These are phyloP conservation scores for Penaeus chinensis DNA, from an alignment of 1,140 invertebrate species.

Conservation along the genomic window DNA sequence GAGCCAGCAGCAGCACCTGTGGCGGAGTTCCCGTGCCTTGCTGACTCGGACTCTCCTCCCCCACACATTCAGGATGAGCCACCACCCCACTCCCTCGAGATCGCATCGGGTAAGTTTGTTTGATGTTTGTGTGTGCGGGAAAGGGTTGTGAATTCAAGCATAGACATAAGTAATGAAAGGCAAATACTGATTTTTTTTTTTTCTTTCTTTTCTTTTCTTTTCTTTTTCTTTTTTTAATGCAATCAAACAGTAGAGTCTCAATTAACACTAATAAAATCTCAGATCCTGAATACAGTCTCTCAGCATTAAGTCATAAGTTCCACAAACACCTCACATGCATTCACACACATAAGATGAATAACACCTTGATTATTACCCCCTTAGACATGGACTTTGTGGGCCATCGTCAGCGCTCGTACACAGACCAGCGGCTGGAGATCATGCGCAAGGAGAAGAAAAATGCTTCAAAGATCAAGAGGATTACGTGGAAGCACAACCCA, in stretches of 20 bases:
- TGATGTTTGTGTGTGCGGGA: background rate
- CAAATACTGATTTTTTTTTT: too few species aligned
- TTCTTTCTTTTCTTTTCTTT: too few species aligned
- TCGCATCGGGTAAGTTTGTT: slow-evolving; percentile 28
- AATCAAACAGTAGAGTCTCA: too few species aligned
- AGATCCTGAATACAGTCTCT: too few species aligned
- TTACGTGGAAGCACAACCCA: slow-evolving; percentile 69
- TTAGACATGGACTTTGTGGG: slow-evolving; percentile 79
- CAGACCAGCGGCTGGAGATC: slow-evolving; percentile 88
- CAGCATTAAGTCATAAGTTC: too few species aligned
- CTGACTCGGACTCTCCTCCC: slow-evolving; percentile 42
- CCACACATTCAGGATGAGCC: slow-evolving; percentile 32
- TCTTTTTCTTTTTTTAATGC: too few species aligned
- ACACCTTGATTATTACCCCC: background rate
- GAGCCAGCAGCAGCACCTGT: slow-evolving; percentile 22
- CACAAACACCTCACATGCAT: too few species aligned
- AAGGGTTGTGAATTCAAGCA: too few species aligned
- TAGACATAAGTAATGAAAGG: too few species aligned
- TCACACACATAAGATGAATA: too few species aligned
- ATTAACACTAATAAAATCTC: too few species aligned
- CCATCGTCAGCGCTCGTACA: slow-evolving; percentile 86
- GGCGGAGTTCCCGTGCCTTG: slow-evolving; percentile 40
- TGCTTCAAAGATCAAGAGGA: slow-evolving; percentile 70
- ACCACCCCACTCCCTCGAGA: slow-evolving; percentile 51
- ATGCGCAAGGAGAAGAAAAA: slow-evolving; percentile 85